phyloP scores from a whole-genome alignment of 1,140 invertebrate genomes.

The Dinothrombium tinctorium region DNA sequence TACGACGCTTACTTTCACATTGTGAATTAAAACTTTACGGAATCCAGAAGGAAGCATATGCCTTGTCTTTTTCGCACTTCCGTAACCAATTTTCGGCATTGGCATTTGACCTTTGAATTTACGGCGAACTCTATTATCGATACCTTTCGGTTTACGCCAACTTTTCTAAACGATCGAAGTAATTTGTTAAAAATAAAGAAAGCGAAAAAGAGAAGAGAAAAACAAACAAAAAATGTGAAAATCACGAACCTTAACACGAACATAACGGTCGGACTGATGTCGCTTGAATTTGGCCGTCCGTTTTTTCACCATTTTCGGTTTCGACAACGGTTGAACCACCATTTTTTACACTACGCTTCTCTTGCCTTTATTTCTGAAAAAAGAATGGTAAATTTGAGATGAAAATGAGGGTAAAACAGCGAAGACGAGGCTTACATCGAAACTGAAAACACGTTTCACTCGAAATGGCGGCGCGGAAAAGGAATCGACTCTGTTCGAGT shows the following conservation, averaged over 20 bases:
- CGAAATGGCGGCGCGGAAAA: too few species aligned
- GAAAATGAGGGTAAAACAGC: too few species aligned
- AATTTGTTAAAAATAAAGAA: slow-evolving; percentile 1
- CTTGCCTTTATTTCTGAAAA: too few species aligned
- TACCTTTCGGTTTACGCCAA: slow-evolving; percentile 91
- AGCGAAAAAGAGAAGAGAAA: not conserved
- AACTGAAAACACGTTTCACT: too few species aligned
- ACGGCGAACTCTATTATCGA: slow-evolving; percentile 95
- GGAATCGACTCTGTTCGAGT: too few species aligned
- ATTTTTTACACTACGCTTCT: too few species aligned
- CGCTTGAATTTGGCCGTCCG: slow-evolving; percentile 85
- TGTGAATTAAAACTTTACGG: slow-evolving; percentile 68
- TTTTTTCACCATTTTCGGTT: slow-evolving; percentile 93
- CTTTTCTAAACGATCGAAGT: slow-evolving; percentile 31
- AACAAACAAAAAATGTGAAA: not conserved
- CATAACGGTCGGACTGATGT: slow-evolving; percentile 90
- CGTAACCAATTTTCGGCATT: slow-evolving; percentile 99
- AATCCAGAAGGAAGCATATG: slow-evolving; percentile 95
- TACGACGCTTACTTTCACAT: slow-evolving; percentile 40
- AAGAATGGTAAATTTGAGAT: too few species aligned
- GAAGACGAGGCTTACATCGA: too few species aligned
- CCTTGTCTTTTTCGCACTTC: slow-evolving; percentile 71
- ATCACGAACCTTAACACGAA: slow-evolving; percentile 59
- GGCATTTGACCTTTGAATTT: slow-evolving; percentile 94
- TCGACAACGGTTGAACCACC: too few species aligned